Base-by-base conservation (phyloP, 2,113 vertebrate species). In the Coreoperca whiteheadi region DNA sequence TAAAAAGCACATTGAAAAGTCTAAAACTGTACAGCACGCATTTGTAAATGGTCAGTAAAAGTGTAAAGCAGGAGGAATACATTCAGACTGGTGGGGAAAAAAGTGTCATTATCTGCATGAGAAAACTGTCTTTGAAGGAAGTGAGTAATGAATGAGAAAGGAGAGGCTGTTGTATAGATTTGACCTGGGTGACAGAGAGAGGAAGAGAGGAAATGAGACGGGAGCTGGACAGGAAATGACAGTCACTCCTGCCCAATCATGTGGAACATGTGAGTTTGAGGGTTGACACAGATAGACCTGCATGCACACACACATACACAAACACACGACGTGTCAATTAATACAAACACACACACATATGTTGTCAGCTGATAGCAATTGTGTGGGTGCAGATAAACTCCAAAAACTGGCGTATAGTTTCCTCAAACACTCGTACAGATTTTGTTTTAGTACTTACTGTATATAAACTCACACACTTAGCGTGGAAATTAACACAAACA, bases 191-290 rank as follows among this genome's bases (percentile, higher is more conserved):
- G 81, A 81, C 74, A 43, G 43, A 20, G 46, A 70, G 77, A 84
- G 87, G 88, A 88, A 85, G 71, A 50, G 23, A 87, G 89, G 83
- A 92, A 91, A 90, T 92, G 87, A 94, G 88, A 87, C 73, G 0
- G 86, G 75, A 89, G 81, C 81, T 43, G 86, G 82, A 87, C 74
- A 89, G 93, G 93, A 94, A 92, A 91, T 90, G 88, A 88, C 87
- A 77, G 86, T 88, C 79, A 88, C 89, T 84, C 67, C 74, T 75
- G 77, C 0, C 81, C 88, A 88, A 93, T 91, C 87, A 90, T 76
- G 67, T 85, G 82, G 79, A 87, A 90, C 85, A 90, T 84, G 86
- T 80, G 84, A 90, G 76, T 23, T 30, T n/a, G 77, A 70, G 71
- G 56, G 57, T 10, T 60, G 78, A 83, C 51, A 37, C 54, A 74